A percentile compares a stretch with the other conserved stretches of the same genome.
Evolutionary conservation across 2,888 invertebrate species (phyloP).

Genomic region (Parapristionchus giblindavisi): DNA sequence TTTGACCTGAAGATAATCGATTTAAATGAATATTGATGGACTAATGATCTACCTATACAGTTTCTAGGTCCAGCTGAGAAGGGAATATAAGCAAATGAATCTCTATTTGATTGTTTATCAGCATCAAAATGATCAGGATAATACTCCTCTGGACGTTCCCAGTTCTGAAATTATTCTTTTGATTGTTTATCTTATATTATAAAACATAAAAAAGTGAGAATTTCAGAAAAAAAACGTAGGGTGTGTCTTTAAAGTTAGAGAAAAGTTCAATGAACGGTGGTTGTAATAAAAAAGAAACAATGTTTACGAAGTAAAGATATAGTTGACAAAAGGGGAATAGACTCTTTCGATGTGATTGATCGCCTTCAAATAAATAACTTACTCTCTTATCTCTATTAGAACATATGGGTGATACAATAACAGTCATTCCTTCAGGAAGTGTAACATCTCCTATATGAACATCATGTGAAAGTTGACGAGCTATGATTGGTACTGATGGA

Average conservation of each 20-base stretch:
- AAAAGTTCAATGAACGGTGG: no score
- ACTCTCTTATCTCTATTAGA: conserved; percentile 34
- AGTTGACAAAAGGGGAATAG: not conserved
- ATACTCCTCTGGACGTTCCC: conserved; percentile 70
- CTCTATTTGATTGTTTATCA: conserved; percentile 68
- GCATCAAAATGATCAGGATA: conserved; percentile 70
- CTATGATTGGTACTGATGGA: conserved; percentile 37
- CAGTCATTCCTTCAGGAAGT: conserved; percentile 33
- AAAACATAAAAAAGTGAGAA: no score
- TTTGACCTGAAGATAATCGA: conserved; percentile 57
- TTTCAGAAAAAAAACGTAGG: no score
- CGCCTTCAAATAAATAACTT: not conserved
- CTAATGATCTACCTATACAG: conserved; percentile 70
- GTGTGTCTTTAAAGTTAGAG: no score
- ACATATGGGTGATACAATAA: conserved; percentile 23
- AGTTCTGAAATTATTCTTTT: conserved; percentile 47
- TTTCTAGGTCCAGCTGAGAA: conserved; percentile 73
- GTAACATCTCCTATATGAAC: not conserved
- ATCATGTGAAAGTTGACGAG: conserved; percentile 22
- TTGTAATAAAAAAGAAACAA: no score
- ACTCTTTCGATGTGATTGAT: no score
- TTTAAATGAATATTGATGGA: not conserved
- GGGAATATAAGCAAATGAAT: conserved; percentile 73
- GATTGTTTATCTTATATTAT: no score
- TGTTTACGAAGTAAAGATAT: no score